Evolutionary conservation across 1,140 invertebrate species (phyloP).

Genomic region (Chionoecetes opilio): DNA sequence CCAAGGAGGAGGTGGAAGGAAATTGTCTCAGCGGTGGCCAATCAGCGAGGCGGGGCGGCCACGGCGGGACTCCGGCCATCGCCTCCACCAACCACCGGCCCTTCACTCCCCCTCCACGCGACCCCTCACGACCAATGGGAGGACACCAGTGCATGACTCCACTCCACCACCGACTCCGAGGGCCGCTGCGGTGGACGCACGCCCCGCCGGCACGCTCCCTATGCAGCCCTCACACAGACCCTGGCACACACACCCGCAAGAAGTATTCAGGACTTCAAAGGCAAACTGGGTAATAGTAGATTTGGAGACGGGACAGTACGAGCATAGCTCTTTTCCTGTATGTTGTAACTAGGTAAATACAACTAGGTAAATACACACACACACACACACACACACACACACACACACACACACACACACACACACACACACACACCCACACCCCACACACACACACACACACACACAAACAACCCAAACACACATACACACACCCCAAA

Average conservation of each 20-base stretch:
- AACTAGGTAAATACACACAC: no score
- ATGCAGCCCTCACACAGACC: neutral
- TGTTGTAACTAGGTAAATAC: no score
- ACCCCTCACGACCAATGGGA: slow-evolving; percentile 11
- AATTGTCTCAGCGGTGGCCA: slow-evolving; percentile 36
- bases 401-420: slow-evolving; percentile 14
- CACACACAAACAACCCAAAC: neutral
- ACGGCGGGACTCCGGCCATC: no score
- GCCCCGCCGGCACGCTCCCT: neutral
- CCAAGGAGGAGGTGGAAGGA: neutral
- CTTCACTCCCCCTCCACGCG: neutral
- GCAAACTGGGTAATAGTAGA: no score
- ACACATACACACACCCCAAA: neutral
- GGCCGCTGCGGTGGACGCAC: neutral
- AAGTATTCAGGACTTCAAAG: no score
- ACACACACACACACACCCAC: slow-evolving; percentile 25
- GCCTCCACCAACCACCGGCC: slow-evolving; percentile 39
- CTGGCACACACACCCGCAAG: no score
- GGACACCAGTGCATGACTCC: slow-evolving; percentile 15
- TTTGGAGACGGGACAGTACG: no score
- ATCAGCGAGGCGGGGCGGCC: slow-evolving; percentile 10
- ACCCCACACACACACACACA: slow-evolving; percentile 18
- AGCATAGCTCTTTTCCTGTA: no score
- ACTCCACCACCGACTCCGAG: neutral
- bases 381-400: neutral